Percentiles rank a stretch among this genome's conserved stretches.
Evolutionary conservation across 2,113 vertebrate genomes (phyloP).

Genomic region (Nothoprocta pentlandii): DNA sequence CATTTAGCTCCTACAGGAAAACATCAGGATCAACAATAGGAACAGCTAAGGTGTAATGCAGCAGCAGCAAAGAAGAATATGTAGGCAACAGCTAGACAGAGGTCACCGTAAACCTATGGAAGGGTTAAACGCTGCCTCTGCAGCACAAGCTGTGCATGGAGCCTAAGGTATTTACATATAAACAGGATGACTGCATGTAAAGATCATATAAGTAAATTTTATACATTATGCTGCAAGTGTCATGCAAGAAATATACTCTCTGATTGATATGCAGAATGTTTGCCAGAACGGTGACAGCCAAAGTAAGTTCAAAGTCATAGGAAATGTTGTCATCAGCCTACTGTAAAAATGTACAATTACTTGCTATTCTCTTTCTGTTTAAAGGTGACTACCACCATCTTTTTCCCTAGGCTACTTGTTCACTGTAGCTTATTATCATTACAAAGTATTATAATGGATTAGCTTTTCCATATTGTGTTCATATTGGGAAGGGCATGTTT

Average conservation of each 20-base stretch:
- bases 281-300: slow-evolving; percentile 73
- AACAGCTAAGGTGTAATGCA: slow-evolving; percentile 5
- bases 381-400: slow-evolving; percentile 78
- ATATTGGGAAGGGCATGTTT: slow-evolving; percentile 69
- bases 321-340: slow-evolving; percentile 76
- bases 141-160: neutral
- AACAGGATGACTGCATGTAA: slow-evolving; percentile 54
- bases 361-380: slow-evolving; percentile 76
- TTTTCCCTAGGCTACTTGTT: slow-evolving; percentile 81
- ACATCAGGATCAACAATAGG: neutral
- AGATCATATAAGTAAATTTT: slow-evolving; percentile 73
- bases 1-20: slow-evolving; percentile 30
- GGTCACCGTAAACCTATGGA: neutral
- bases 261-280: slow-evolving; percentile 77
- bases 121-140: slow-evolving; percentile 3
- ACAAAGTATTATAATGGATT: slow-evolving; percentile 80
- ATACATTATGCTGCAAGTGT: slow-evolving; percentile 64
- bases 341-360: slow-evolving; percentile 79
- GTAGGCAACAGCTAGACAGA: neutral
- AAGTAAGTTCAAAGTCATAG: slow-evolving; percentile 82
- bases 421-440: slow-evolving; percentile 79
- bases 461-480: slow-evolving; percentile 76
- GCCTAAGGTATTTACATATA: slow-evolving; percentile 61
- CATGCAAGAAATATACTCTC: slow-evolving; percentile 65
- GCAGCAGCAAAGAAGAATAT: neutral